Evolutionary conservation across 2,888 invertebrate species (phyloP).

Genomic region (Leuctra nigra): DNA sequence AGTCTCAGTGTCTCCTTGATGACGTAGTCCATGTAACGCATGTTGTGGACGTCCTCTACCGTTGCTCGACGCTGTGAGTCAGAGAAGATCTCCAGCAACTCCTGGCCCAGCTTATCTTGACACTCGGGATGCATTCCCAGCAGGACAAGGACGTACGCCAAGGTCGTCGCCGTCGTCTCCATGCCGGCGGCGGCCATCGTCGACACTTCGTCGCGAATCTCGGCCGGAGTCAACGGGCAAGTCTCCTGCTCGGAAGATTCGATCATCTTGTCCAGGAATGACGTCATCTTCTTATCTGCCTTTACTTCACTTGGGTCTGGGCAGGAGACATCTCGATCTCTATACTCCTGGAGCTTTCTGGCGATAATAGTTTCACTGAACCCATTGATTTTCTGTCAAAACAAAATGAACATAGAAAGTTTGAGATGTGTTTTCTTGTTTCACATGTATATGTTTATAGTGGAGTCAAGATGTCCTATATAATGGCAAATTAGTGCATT

Average conservation of each 20-base stretch:
- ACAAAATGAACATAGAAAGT: no score
- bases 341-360: slow-evolving; percentile 3
- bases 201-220: slow-evolving; percentile 26
- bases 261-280: slow-evolving; percentile 22
- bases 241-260: slow-evolving; percentile 11
- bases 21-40: slow-evolving; percentile 29
- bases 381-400: neutral
- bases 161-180: slow-evolving; percentile 26
- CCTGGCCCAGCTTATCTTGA: slow-evolving; percentile 26
- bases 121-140: slow-evolving; percentile 28
- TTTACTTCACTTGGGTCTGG: neutral
- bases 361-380: slow-evolving; percentile 18
- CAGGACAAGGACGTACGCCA: slow-evolving; percentile 24
- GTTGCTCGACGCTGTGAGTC: slow-evolving; percentile 21
- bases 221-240: slow-evolving; percentile 14
- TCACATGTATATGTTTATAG: no score
- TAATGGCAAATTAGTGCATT: no score
- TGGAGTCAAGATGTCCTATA: no score
- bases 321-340: neutral
- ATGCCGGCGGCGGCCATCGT: slow-evolving; percentile 29
- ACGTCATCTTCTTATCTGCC: neutral
- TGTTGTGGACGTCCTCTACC: slow-evolving; percentile 27
- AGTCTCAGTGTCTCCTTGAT: slow-evolving; percentile 30
- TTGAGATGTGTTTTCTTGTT: no score
- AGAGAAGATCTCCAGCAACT: slow-evolving; percentile 21